phyloP scores from a whole-genome alignment of 2,113 vertebrate genomes.

The Chionodraco myersi region DNA sequence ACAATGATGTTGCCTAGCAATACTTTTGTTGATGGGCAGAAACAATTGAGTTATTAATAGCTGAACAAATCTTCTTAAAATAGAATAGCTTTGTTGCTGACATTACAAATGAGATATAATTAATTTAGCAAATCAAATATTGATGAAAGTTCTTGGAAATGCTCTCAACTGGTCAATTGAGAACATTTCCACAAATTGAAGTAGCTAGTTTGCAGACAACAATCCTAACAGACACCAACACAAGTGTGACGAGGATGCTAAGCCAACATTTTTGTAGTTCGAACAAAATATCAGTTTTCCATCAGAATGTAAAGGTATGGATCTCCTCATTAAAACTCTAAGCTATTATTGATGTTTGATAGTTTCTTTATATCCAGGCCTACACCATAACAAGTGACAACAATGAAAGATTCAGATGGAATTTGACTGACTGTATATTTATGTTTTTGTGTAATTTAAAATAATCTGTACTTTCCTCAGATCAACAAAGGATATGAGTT shows the following conservation, averaged over 20 bases:
- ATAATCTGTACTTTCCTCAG: slow-evolving; percentile 73
- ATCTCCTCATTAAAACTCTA: not conserved
- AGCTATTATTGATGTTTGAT: not conserved
- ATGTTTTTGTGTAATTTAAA: slow-evolving; percentile 3
- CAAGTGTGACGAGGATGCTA: not conserved
- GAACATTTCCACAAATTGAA: too few species aligned
- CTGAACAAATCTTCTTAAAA: not conserved
- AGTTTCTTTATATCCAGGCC: too few species aligned
- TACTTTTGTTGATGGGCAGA: not conserved
- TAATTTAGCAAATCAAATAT: not conserved
- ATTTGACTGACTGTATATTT: not conserved
- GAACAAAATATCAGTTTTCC: not conserved
- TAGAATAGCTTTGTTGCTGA: not conserved
- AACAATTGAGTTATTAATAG: not conserved
- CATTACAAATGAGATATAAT: too few species aligned
- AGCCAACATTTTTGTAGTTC: not conserved
- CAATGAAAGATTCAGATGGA: not conserved
- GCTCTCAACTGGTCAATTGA: too few species aligned
- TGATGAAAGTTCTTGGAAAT: not conserved
- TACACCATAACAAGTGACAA: not conserved
- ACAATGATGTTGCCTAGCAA: not conserved
- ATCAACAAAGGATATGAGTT: slow-evolving; percentile 95
- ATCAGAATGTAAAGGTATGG: not conserved
- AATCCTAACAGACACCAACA: not conserved
- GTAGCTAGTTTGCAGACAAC: too few species aligned